Conservation (phyloP, 2,113 vertebrate genomes). For the Tyrannus savana region DNA sequence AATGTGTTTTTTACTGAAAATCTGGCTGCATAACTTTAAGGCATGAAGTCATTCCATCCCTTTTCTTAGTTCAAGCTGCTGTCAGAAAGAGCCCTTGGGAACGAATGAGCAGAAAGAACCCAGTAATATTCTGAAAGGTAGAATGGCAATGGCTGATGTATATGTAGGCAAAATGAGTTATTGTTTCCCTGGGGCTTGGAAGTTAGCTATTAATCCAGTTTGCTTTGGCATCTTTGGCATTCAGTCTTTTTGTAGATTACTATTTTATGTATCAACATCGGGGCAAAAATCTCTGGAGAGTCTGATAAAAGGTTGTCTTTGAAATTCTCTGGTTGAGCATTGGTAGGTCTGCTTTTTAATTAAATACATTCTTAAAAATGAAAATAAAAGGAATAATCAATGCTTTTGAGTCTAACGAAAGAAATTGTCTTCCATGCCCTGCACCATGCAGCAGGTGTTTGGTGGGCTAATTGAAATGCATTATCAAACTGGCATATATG, state of each 20-base stretch:
- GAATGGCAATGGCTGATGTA: neutral
- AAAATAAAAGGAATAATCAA: neutral
- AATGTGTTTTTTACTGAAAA: neutral
- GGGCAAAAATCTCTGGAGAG: neutral
- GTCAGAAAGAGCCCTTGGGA: neutral
- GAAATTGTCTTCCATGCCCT: neutral
- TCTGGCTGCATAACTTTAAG: neutral
- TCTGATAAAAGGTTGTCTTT: neutral
- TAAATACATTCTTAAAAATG: neutral
- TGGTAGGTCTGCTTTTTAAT: neutral
- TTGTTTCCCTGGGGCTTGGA: neutral
- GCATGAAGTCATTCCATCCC: neutral
- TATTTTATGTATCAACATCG: neutral
- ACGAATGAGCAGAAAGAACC: neutral
- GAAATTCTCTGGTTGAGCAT: neutral
- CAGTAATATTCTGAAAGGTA: neutral
- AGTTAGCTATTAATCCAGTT: conserved; percentile 13
- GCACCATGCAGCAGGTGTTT: neutral
- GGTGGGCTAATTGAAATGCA: neutral
- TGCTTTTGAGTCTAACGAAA: neutral
- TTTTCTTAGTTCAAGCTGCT: neutral
- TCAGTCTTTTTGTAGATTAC: neutral
- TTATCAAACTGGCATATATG: neutral
- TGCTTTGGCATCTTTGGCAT: neutral
- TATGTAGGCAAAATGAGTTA: conserved; percentile 5